Evolutionary conservation across 2,797 vertebrate genomes (phyloP), one percentile per base, ranked within the genome.

Genomic region (Eurystomus glaucurus): DNA sequence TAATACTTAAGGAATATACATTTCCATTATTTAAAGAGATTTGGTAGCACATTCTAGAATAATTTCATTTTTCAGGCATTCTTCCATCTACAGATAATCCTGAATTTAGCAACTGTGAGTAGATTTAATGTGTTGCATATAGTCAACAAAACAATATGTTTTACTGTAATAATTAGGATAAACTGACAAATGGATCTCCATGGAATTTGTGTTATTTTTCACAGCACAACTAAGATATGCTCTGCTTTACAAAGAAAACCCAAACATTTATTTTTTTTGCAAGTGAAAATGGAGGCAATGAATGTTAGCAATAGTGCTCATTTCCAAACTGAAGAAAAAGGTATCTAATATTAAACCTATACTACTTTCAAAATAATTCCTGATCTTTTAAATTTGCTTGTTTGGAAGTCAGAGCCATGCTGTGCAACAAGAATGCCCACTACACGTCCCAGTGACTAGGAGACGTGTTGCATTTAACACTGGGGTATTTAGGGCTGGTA

Each of bases 11-110:
- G 65, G 16, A 82, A 37, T 58, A 51, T 37, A 55, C 25, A 33
- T 93, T 86, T 93, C 23, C 54, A 28, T 94, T 91, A 31, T 55
- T 96, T 94, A 55, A 69, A 85, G 28, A 48, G 7, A 82, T 85
- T 86, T 89, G 35, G 31, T 89, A 60, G 33, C n/a, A 13, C 64
- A 62, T 86, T 88, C 57, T 75, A 68, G 29, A 88, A 58, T 75
- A 0, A 33, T 82, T 94, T 90, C 10, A 31, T 76, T 91, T 43
- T 91, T 82, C 37, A 76, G 45, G 35, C 58, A 62, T 87, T 25
- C 71, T 31, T 28, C 23, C 39, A 82, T 72, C 58, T 70, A 79
- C n/a, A 57, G 39, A 71, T 87, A 87, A 90, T 68, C 29, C 52
- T 94, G 89, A 92, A 75, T 86, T 90, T 81, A 86, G 26, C 80